Percentiles rank a stretch among this genome's conserved stretches.
These are phyloP conservation scores for Gastrophryne carolinensis DNA, from an alignment of 2,797 vertebrate species.

Conservation along the genomic window DNA sequence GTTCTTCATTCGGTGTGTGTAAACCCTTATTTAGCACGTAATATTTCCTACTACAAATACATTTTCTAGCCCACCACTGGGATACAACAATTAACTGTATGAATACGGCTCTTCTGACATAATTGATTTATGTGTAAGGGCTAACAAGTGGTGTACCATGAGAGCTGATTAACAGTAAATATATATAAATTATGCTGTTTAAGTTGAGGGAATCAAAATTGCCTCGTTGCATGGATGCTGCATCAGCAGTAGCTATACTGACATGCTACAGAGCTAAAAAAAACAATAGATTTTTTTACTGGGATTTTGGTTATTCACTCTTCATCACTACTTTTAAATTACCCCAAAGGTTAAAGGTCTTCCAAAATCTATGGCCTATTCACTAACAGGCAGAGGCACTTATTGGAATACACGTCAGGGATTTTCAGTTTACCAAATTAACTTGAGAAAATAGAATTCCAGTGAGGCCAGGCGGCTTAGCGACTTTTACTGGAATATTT, in stretches of 20 bases:
- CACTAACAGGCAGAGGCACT: conserved; percentile 29
- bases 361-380: conserved; percentile 16
- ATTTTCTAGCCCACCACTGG: conserved; percentile 4
- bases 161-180: conserved; percentile 40
- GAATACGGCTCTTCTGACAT: conserved; percentile 39
- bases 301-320: conserved; percentile 14
- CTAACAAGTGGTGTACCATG: conserved; percentile 20
- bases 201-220: conserved; percentile 30
- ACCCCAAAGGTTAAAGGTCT: conserved; percentile 33
- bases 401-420: conserved; percentile 39
- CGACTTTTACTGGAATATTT: neutral
- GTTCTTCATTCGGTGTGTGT: too few relatives aligned
- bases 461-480: neutral
- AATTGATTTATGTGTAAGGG: conserved; percentile 48
- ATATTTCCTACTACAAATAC: too few relatives aligned
- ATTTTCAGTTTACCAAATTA: conserved; percentile 27
- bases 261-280: too few relatives aligned
- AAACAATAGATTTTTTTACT: conserved; percentile 22
- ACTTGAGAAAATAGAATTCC: conserved; percentile 16
- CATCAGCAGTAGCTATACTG: conserved; percentile 24
- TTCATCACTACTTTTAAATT: conserved; percentile 18
- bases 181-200: conserved; percentile 29
- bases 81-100: conserved; percentile 30
- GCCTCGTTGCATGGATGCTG: conserved; percentile 36
- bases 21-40: too few relatives aligned